These are phyloP conservation scores for Ptilorrhoa leucosticta DNA, from an alignment of 2,113 vertebrate species.

Conservation along the genomic window DNA sequence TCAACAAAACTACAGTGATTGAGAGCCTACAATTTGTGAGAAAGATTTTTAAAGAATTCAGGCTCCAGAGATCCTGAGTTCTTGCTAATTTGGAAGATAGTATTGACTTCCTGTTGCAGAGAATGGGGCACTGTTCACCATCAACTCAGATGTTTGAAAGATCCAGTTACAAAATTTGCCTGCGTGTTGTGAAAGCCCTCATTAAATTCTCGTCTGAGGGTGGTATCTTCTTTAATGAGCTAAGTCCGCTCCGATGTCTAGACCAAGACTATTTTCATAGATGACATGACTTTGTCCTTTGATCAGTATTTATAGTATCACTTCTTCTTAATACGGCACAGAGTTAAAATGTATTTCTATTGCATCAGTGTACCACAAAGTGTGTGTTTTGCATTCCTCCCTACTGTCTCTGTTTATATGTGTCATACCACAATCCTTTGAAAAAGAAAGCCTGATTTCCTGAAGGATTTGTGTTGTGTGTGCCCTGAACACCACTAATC, in stretches of 20 bases:
- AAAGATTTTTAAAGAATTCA: background rate
- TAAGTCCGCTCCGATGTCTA: slow-evolving; percentile 16
- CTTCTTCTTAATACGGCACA: background rate
- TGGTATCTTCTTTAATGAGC: slow-evolving; percentile 19
- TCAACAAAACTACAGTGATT: background rate
- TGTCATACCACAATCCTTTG: background rate
- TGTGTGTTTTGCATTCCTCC: background rate
- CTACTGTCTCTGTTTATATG: background rate
- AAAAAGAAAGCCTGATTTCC: background rate
- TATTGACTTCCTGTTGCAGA: background rate
- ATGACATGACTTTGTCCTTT: background rate
- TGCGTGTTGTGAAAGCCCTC: background rate
- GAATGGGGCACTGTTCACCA: background rate
- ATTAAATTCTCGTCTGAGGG: background rate
- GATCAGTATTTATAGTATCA: slow-evolving; percentile 12
- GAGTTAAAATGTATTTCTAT: background rate
- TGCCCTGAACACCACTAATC: background rate
- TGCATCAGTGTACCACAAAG: background rate
- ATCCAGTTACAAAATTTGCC: background rate
- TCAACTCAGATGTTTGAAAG: background rate
- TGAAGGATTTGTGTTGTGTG: background rate
- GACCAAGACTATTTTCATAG: slow-evolving; percentile 18
- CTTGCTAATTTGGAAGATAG: background rate
- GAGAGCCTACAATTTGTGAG: background rate
- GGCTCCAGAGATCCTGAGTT: background rate